Conservation (phyloP, 2,113 vertebrate species). For the Sclerurus mexicanus region DNA sequence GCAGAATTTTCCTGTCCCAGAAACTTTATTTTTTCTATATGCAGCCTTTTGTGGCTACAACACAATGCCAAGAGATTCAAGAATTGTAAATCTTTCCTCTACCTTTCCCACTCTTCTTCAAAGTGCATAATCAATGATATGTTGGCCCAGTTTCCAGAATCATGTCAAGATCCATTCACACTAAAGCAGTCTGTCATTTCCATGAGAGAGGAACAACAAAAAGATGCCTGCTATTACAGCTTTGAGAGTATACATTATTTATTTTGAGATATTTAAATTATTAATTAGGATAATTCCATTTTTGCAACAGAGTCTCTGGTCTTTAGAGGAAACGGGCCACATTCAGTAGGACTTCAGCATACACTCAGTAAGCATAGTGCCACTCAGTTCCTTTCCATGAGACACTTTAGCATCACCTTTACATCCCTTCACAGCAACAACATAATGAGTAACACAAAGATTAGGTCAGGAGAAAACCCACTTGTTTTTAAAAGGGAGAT, state of each 20-base stretch:
- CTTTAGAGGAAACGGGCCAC: background rate
- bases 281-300: constrained; percentile 58
- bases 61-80: background rate
- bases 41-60: background rate
- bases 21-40: background rate
- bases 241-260: constrained; percentile 58
- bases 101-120: constrained; percentile 45
- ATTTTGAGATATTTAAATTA: constrained; percentile 64
- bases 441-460: background rate
- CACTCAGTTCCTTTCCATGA: background rate
- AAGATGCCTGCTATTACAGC: constrained; percentile 52
- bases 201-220: constrained; percentile 34
- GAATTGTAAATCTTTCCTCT: background rate
- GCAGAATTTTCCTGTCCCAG: background rate
- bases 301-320: constrained; percentile 19
- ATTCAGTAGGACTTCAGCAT: background rate
- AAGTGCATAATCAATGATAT: constrained; percentile 59
- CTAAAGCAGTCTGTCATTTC: constrained; percentile 38
- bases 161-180: constrained; percentile 52
- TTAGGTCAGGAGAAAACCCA: background rate
- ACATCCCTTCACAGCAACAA: background rate
- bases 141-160: constrained; percentile 50
- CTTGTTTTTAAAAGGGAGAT: background rate
- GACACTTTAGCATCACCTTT: background rate
- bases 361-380: background rate